Evolutionary conservation across 2,888 invertebrate genomes (phyloP), one percentile per base, ranked within the genome.

Genomic region (Dorcus hopei): DNA sequence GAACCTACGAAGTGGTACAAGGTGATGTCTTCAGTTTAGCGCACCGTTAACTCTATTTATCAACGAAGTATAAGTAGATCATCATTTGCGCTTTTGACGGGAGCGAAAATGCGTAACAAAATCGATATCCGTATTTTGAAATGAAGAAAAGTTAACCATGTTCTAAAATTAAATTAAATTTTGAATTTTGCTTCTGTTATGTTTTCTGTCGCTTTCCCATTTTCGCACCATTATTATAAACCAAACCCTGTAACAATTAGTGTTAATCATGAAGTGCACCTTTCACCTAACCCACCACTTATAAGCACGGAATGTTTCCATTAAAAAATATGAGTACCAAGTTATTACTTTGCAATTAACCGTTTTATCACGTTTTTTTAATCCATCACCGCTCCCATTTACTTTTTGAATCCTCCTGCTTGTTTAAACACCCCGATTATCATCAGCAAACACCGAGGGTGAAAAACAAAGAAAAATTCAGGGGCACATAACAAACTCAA

Each of bases 41-140:
- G 19, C 19, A 3, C 19, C 19, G 19, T 19, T 19, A 19, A n/a
- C n/a, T n/a, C n/a, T n/a, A n/a, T n/a, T n/a, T n/a, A n/a, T n/a
- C n/a, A n/a, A n/a, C n/a, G n/a, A n/a, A n/a, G 66, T 49, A 67
- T 65, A 38, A 56, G 48, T 8, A 52, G 23, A 45, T 41, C 54
- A 41, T 49, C 52, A 52, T 70, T 72, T 58, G 63, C 70, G 49
- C n/a, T 71, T 8, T 48, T 72, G 47, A 59, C 66, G 14, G 14
- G 14, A 14, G 14, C 14, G 14, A 14, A 14, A 55, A 33, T 67
- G 66, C 66, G 56, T 52, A 65, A 55, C 14, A 62, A 64, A 42
- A 65, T 64, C 38, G 67, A 70, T 55, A 14, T 26, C 7, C 23
- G 64, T 47, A 8, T 70, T 5, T n/a, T 26, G 23, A 54, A 64